Conservation (phyloP, 92 coral and sea anemone species). For the Anthopleura xanthogrammica region DNA sequence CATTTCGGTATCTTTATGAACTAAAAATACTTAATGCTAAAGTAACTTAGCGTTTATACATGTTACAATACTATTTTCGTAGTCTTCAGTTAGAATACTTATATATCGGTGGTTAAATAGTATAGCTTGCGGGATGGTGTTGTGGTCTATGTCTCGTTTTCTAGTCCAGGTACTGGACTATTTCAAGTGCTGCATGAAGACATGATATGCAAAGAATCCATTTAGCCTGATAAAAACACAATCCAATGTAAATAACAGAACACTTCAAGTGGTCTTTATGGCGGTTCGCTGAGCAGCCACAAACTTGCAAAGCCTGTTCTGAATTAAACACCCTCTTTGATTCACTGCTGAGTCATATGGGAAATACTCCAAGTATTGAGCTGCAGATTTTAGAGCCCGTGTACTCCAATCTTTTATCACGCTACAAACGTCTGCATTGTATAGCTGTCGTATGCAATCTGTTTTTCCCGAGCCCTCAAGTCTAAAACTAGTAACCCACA, state of each 20-base stretch:
- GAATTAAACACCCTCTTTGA: background rate
- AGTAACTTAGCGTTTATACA: background rate
- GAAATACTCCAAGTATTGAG: background rate
- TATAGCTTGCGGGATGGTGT: background rate
- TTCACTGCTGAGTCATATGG: background rate
- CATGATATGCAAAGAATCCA: slow-evolving; percentile 9
- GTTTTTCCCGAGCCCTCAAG: background rate
- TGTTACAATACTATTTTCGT: background rate
- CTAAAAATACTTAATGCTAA: background rate
- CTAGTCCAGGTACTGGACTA: background rate
- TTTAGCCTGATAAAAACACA: slow-evolving; percentile 1
- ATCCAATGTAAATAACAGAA: slow-evolving; percentile 5
- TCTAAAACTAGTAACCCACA: background rate
- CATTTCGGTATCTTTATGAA: background rate
- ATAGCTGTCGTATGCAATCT: background rate
- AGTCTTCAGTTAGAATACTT: background rate
- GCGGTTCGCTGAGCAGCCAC: background rate
- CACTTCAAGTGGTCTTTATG: background rate
- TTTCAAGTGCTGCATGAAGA: background rate
- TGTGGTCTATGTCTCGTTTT: background rate
- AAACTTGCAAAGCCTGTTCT: background rate
- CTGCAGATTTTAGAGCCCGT: background rate
- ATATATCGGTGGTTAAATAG: background rate
- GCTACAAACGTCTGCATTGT: background rate
- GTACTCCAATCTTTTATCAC: background rate